A percentile compares a stretch with the other conserved stretches of the same genome.
Conservation (phyloP, 1,140 invertebrate genomes). For the Polypedilum pembai region DNA sequence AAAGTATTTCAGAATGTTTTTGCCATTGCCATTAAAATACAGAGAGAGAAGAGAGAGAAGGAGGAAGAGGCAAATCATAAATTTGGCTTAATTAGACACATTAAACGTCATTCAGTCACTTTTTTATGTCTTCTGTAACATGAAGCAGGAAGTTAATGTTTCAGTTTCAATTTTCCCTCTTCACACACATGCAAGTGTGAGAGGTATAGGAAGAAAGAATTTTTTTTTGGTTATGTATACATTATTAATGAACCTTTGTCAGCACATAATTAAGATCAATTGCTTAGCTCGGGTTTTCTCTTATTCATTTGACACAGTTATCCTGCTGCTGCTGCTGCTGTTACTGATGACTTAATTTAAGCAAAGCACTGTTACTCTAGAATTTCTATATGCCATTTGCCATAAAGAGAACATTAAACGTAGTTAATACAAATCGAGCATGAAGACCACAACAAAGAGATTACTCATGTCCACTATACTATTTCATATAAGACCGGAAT, state of each 20-base stretch:
- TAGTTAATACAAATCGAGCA: not conserved
- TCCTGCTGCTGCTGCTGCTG: not conserved
- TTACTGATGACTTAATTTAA: not conserved
- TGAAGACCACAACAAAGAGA: constrained; percentile 16
- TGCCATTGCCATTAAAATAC: not conserved
- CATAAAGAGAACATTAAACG: too few relatives aligned
- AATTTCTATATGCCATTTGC: too few relatives aligned
- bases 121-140: not conserved
- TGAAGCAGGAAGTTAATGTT: constrained; percentile 17
- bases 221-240: not conserved
- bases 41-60: not conserved
- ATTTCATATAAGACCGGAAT: too few relatives aligned
- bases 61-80: constrained; percentile 12
- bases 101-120: constrained; percentile 1
- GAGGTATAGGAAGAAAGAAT: too few relatives aligned
- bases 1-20: not conserved
- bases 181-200: too few relatives aligned
- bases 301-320: not conserved
- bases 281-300: not conserved
- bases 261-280: constrained; percentile 18
- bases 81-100: constrained; percentile 13
- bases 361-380: too few relatives aligned
- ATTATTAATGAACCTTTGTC: constrained; percentile 12
- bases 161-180: not conserved
- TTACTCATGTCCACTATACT: not conserved